Base-by-base conservation (phyloP, 2,113 vertebrate species). In the Notarius lentiginosus region DNA sequence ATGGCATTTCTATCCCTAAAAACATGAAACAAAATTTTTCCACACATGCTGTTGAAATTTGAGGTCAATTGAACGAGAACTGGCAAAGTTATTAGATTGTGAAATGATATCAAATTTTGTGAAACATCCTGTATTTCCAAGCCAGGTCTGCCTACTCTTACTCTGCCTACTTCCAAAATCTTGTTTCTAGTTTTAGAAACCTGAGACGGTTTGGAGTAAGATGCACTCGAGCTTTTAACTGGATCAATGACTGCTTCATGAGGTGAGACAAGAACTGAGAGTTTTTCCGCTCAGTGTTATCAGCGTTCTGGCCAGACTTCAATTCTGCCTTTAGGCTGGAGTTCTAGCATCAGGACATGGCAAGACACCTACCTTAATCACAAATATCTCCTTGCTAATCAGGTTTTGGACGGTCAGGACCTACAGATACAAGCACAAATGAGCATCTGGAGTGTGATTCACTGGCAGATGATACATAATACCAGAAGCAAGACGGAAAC, bases 371-470 rank as follows among this genome's bases (percentile, higher is more conserved):
- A 97, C 98, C 97, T 99, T 99, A 17, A 99, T 95, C 77, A 99
- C 94, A 93, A 99, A 99, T 7, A 94, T 97, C 87, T 95, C 96
- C 87, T 96, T 97, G 34, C 96, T 96, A 86, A 94, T 93, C 12
- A 96, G 95, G 88, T 97, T 97, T 92, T 97, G 96, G 84, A 99
- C 94, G 17, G 97, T 91, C 92, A 99, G 95, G 89, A 99, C 98
- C 98, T 99, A 92, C 85, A 61, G 5, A 90, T 92, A 20, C 58
- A 84, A 91, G 85, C 77, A 82, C 58, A 72, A 61, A 80, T 81
- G 1, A 4, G 82, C 27, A 80, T 22, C 65, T 89, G 24, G 5
- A 56, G 41, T 75, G 10, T 18, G 18, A 79, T 14, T 11, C 8
- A n/a, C 3, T 65, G 70, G 70, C 22, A 27, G 12, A 17, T 14